Conservation (phyloP, 2,888 invertebrate genomes). For the Agrilus cyanescens region DNA sequence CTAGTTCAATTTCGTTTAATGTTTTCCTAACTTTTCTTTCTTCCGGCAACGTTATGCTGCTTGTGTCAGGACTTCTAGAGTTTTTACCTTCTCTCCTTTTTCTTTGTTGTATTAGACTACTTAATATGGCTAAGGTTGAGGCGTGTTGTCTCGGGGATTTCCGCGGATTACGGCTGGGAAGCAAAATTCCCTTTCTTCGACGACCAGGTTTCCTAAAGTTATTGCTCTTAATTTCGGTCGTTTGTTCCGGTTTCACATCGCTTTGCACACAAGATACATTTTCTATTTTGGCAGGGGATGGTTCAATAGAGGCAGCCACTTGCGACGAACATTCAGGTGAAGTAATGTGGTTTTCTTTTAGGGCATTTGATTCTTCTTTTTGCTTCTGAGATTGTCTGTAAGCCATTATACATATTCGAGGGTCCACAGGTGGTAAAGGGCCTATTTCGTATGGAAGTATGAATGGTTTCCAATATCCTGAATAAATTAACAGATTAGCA, state of each 20-base stretch:
- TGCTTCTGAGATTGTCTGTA: slow-evolving; percentile 37
- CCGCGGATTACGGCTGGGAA: slow-evolving; percentile 48
- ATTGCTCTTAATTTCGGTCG: not conserved
- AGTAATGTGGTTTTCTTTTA: not conserved
- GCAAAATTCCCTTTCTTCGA: not conserved
- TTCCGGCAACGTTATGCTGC: slow-evolving; percentile 22
- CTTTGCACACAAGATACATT: no score
- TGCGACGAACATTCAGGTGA: not conserved
- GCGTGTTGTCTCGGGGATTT: slow-evolving; percentile 84
- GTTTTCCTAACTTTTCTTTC: slow-evolving; percentile 6
- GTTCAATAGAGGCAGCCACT: not conserved
- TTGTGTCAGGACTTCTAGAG: slow-evolving; percentile 33
- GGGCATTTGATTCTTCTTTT: slow-evolving; percentile 30
- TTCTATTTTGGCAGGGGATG: no score
- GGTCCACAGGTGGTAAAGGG: slow-evolving; percentile 46
- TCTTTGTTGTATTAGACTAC: slow-evolving; percentile 48
- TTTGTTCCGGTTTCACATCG: no score
- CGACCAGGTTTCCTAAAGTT: slow-evolving; percentile 5
- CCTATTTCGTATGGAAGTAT: slow-evolving; percentile 68
- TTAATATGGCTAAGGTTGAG: slow-evolving; percentile 72
- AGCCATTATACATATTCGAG: slow-evolving; percentile 37
- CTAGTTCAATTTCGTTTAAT: slow-evolving; percentile 28
- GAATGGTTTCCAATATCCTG: slow-evolving; percentile 49
- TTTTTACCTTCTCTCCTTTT: slow-evolving; percentile 29
- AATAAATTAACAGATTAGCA: no score